Conservation (phyloP, 2,888 invertebrate genomes). For the Lasiommata megera region DNA sequence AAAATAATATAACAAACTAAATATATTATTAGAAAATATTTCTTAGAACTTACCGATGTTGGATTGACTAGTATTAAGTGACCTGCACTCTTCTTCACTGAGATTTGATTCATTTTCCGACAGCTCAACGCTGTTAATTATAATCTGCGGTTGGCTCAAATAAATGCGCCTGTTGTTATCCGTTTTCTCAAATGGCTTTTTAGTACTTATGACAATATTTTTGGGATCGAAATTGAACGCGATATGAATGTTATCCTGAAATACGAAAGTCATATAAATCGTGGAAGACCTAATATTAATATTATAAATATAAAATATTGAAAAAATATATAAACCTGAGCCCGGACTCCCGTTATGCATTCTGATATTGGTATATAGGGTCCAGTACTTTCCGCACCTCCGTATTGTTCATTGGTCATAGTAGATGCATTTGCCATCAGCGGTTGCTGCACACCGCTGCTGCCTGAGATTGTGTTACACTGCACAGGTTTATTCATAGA, state of each 20-base stretch:
- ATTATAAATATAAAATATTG: neutral
- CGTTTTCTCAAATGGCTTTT: constrained; percentile 43
- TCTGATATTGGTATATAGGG: constrained; percentile 96
- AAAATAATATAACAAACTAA: neutral
- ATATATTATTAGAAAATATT: too few relatives aligned
- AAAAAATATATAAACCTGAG: constrained; percentile 49
- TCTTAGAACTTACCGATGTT: constrained; percentile 53
- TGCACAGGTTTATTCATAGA: constrained; percentile 9
- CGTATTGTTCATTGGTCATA: constrained; percentile 45
- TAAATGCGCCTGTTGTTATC: constrained; percentile 48
- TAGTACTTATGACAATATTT: constrained; percentile 53
- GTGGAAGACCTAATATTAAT: neutral
- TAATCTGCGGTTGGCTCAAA: constrained; percentile 57
- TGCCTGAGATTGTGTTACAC: neutral
- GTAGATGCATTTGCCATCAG: neutral
- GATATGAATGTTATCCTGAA: constrained; percentile 49
- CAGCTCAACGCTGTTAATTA: constrained; percentile 51
- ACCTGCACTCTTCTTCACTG: constrained; percentile 68
- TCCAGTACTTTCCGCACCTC: constrained; percentile 74
- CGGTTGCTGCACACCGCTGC: constrained; percentile 6
- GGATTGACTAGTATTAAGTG: constrained; percentile 62
- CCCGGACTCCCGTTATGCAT: constrained; percentile 90
- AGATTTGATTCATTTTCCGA: constrained; percentile 68
- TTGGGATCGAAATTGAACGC: constrained; percentile 62
- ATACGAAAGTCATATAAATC: constrained; percentile 14